phyloP scores from a whole-genome alignment of 2,888 invertebrate species.

The Steinernema scapterisci region DNA sequence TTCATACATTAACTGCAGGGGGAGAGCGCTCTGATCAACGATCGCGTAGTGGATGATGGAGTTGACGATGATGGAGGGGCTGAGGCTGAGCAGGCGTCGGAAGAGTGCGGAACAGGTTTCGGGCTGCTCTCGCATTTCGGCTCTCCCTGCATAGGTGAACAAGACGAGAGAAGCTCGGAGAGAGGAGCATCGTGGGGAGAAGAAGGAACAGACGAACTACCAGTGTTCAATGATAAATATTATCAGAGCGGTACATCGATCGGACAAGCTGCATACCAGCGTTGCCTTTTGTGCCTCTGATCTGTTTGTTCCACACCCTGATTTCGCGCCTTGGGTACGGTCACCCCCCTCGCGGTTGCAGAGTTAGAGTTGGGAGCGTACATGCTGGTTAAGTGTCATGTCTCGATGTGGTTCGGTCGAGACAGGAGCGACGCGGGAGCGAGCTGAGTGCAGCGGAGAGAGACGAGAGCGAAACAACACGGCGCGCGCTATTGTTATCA shows the following conservation, averaged over 20 bases:
- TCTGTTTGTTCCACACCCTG: not conserved
- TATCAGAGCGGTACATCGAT: slow-evolving; percentile 24
- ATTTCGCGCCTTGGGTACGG: slow-evolving; percentile 23
- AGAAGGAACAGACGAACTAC: slow-evolving; percentile 26
- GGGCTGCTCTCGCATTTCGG: slow-evolving; percentile 21
- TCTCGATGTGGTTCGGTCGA: not conserved
- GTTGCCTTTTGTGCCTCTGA: not conserved
- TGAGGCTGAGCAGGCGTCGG: slow-evolving; percentile 31
- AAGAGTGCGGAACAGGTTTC: slow-evolving; percentile 32
- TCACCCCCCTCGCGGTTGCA: not conserved
- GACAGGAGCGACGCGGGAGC: not conserved
- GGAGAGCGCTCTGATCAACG: slow-evolving; percentile 25
- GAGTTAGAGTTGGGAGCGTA: not conserved
- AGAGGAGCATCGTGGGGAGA: slow-evolving; percentile 28
- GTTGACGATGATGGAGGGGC: slow-evolving; percentile 28
- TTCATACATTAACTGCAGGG: slow-evolving; percentile 24
- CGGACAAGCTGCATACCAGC: slow-evolving; percentile 1
- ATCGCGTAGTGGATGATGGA: slow-evolving; percentile 33
- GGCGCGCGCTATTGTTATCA: slow-evolving; percentile 29
- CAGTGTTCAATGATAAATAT: slow-evolving; percentile 31
- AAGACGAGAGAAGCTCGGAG: slow-evolving; percentile 17
- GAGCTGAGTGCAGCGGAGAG: slow-evolving; percentile 17
- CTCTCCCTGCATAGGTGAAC: slow-evolving; percentile 26
- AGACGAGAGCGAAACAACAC: slow-evolving; percentile 24
- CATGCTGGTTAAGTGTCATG: slow-evolving; percentile 24